phyloP scores from a whole-genome alignment of 2,888 invertebrate genomes.

The Oscheius sp. region DNA sequence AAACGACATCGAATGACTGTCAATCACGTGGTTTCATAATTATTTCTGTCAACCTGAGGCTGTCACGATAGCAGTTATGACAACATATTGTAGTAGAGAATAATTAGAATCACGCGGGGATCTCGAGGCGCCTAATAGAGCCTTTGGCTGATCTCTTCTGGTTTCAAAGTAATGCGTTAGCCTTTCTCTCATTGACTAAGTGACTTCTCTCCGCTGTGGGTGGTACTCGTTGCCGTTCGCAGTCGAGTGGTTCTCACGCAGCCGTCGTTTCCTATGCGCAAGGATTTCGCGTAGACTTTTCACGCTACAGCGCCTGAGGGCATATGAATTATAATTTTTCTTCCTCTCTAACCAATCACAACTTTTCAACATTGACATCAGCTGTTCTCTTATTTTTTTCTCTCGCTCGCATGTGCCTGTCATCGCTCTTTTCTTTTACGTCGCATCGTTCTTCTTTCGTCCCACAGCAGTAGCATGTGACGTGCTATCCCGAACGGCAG shows the following conservation, averaged over 20 bases:
- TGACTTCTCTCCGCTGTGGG: neutral
- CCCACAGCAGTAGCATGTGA: constrained; percentile 18
- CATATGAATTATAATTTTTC: neutral
- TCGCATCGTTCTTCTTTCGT: constrained; percentile 20
- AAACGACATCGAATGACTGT: neutral
- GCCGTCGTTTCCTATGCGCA: constrained; percentile 29
- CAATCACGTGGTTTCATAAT: no score
- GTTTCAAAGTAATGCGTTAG: no score
- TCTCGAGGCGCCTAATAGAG: neutral
- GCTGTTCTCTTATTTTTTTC: neutral
- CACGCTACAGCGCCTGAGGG: constrained; percentile 27
- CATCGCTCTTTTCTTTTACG: constrained; percentile 15
- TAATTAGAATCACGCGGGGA: neutral
- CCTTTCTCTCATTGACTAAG: neutral
- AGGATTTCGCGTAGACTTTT: constrained; percentile 21
- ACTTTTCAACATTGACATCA: neutral
- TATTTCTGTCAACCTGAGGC: neutral
- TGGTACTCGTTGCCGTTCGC: constrained; percentile 29
- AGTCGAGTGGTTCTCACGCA: constrained; percentile 32
- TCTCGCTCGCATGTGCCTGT: no score
- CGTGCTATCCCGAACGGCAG: constrained; percentile 19
- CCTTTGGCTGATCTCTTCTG: constrained; percentile 7
- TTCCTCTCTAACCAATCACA: neutral
- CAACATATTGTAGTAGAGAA: neutral
- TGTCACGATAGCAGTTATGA: no score